Base-by-base conservation (phyloP, 2,888 invertebrate species). In the Apotomis turbidana region DNA sequence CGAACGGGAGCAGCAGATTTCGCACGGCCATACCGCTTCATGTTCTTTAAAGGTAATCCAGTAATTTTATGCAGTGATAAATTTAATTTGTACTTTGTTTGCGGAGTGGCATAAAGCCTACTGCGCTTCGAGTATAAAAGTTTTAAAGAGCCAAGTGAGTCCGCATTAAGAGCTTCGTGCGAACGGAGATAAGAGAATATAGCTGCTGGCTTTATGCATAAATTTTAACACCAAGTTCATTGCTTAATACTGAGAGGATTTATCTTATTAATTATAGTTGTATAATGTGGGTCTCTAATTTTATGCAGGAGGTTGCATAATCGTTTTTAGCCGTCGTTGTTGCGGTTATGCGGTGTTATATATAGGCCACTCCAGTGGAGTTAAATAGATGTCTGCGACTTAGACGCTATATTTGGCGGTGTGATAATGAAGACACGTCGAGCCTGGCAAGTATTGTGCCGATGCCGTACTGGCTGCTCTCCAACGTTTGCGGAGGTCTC, bases 21-120 rank as follows among this genome's bases (percentile, higher is more conserved):
- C 83, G 83, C 83, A 83, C 85, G 84, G 84, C 84, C 87, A 87
- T 85, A 83, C 79, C 82, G 83, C 83, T 87, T 83, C 85, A 83
- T 85, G 82, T 84, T 83, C 85, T 85, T 85, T 86, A 85, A 85
- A 86, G 84, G 87, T 85, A 84, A 81, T 82, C 83, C 83, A 78
- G 82, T 87, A 83, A 87, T 88, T 83, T 87, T 87, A 87, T 87
- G 82, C 84, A 85, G 73, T 84, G 84, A 82, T 87, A 86, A 85
- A 87, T 87, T 86, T 83, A 81, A 85, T 85, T 85, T 83, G 81
- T 84, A 83, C 79, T 81, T 85, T 83, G 82, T 83, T 83, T 80
- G 79, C 76, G 75, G 75, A 63, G 57, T 58, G 71, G 61, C 67
- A 72, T 72, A 68, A 68, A 72, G 72, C 72, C 72, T 68, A 68